phyloP scores from a whole-genome alignment of 2,797 vertebrate species.

The Scolopax bukidnonensis region DNA sequence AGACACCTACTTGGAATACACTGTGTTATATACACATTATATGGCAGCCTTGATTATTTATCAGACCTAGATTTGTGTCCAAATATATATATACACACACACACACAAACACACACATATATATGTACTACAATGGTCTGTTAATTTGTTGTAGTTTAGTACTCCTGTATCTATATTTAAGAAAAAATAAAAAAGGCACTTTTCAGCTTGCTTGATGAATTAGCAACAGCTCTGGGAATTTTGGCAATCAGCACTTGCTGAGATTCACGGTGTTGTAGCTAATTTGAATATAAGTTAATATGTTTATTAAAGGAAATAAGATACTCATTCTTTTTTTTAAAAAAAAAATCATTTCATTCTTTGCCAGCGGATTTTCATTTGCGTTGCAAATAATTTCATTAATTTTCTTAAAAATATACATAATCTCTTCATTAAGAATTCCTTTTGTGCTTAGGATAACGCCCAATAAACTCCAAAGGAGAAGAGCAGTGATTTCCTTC shows the following conservation, averaged over 20 bases:
- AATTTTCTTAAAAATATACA: not conserved
- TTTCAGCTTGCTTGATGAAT: not conserved
- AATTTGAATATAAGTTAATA: not conserved
- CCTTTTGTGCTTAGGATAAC: not conserved
- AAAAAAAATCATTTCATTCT: not conserved
- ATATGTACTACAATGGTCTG: not conserved
- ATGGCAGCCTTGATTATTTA: not conserved
- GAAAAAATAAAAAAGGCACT: not conserved
- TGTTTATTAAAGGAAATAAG: not conserved
- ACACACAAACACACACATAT: too few relatives aligned
- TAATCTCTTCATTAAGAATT: not conserved
- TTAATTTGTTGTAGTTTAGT: not conserved
- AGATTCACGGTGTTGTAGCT: not conserved
- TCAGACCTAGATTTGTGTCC: not conserved
- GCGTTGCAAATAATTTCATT: not conserved
- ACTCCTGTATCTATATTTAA: not conserved
- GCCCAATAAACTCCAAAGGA: not conserved
- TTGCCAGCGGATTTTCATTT: not conserved
- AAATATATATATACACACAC: not conserved
- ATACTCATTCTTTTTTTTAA: not conserved
- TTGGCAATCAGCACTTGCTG: not conserved
- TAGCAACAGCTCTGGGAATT: not conserved
- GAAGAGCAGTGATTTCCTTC: not conserved
- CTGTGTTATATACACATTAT: fast-evolving
- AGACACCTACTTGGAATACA: not conserved